Conservation (phyloP, 2,797 vertebrate species). For the Emys orbicularis region DNA sequence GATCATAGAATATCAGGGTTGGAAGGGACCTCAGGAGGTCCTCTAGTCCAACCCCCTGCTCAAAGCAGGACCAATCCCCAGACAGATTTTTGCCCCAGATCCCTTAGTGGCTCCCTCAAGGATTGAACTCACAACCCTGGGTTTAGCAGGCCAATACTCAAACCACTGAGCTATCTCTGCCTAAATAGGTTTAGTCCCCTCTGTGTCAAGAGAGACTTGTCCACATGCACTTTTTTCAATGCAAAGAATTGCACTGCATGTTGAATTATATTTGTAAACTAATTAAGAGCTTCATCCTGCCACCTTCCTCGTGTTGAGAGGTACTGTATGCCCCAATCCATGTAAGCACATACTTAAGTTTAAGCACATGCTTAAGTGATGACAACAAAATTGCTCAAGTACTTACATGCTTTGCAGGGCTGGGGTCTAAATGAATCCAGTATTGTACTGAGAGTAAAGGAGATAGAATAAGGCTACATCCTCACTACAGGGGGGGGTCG, state of each 20-base stretch:
- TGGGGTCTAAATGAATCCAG: neutral
- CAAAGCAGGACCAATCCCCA: no score
- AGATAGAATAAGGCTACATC: no score
- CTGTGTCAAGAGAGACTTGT: conserved; percentile 43
- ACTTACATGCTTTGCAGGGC: conserved; percentile 44
- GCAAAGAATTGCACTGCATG: conserved; percentile 62
- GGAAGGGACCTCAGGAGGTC: no score
- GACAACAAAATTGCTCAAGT: conserved; percentile 18
- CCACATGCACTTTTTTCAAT: conserved; percentile 38
- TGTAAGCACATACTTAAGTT: neutral
- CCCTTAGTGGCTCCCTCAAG: no score
- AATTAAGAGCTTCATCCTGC: conserved; percentile 69
- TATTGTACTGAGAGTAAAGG: conserved; percentile 15
- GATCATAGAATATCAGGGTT: neutral
- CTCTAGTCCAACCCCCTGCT: no score
- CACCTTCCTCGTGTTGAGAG: conserved; percentile 39
- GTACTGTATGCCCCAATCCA: neutral
- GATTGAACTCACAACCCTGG: no score
- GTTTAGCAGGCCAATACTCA: no score
- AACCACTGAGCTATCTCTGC: no score
- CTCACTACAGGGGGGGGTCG: no score
- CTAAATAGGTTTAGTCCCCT: conserved; percentile 71
- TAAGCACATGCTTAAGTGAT: conserved; percentile 14
- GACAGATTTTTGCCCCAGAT: no score
- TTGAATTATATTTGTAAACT: conserved; percentile 67